phyloP scores from a whole-genome alignment of 2,797 vertebrate species.

The Epinephelus coioides region DNA sequence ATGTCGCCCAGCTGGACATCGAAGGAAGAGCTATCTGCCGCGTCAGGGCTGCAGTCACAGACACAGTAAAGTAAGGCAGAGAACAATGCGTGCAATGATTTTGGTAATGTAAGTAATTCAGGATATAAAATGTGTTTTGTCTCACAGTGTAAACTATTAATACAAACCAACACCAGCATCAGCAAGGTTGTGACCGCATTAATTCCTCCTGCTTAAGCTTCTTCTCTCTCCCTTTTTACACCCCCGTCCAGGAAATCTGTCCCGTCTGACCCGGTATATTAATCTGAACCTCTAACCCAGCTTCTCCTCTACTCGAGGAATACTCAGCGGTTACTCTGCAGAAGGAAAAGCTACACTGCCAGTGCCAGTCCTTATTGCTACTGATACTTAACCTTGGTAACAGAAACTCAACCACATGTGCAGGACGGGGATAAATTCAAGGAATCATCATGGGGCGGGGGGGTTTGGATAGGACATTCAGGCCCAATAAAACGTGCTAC shows the following conservation, averaged over 20 bases:
- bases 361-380: no score
- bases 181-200: conserved; percentile 9
- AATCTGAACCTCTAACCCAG: conserved; percentile 29
- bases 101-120: not conserved
- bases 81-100: not conserved
- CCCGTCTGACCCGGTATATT: conserved; percentile 24
- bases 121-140: not conserved
- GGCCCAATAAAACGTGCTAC: conserved; percentile 18
- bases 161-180: not conserved
- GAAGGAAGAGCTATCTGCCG: conserved; percentile 96
- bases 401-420: conserved; percentile 4
- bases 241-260: conserved; percentile 17
- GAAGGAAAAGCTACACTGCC: not conserved
- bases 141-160: conserved; percentile 1
- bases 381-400: conserved; percentile 18
- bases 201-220: conserved; percentile 14
- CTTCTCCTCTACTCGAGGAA: conserved; percentile 11
- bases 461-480: conserved; percentile 39
- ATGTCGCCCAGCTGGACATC: conserved; percentile 98
- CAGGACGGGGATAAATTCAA: conserved; percentile 14
- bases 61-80: conserved; percentile 14
- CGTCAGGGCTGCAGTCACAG: conserved; percentile 89
- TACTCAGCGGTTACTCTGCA: not conserved
- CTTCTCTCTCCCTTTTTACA: not conserved
- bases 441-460: conserved; percentile 20